These are phyloP conservation scores for Apogon talboti DNA, from an alignment of 2,797 vertebrate species.

Conservation along the genomic window DNA sequence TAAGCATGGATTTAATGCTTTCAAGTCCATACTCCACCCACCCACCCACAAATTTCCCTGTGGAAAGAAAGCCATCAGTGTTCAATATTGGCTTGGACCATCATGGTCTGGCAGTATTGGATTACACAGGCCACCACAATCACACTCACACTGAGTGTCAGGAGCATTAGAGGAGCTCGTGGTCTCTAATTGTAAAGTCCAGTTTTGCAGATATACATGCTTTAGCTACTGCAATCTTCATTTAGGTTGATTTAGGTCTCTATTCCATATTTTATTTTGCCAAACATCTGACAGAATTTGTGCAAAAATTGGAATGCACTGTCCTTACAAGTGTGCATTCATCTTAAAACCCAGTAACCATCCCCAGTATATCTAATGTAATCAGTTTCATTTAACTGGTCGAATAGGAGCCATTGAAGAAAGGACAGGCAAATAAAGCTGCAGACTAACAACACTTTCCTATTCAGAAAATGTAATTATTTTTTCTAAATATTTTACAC, in stretches of 20 bases:
- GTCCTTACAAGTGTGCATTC: background rate
- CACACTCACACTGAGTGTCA: constrained; percentile 50
- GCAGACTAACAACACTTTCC: background rate
- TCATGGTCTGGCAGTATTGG: constrained; percentile 59
- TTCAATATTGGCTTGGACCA: constrained; percentile 49
- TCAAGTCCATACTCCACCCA: constrained; percentile 61
- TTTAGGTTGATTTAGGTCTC: background rate
- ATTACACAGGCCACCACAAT: constrained; percentile 69
- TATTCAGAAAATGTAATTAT: background rate
- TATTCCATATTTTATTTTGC: background rate
- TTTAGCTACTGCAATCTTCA: constrained; percentile 4
- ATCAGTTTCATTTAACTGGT: constrained; percentile 17
- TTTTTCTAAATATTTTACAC: background rate
- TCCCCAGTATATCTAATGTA: constrained; percentile 13
- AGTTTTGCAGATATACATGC: constrained; percentile 1
- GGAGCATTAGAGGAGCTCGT: constrained; percentile 38
- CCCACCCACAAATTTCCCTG: constrained; percentile 50
- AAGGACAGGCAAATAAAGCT: background rate
- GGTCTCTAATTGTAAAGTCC: constrained; percentile 37
- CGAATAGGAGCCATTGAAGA: background rate
- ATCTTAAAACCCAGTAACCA: constrained; percentile 2
- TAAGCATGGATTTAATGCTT: constrained; percentile 64
- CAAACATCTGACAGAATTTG: background rate
- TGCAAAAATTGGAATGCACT: background rate
- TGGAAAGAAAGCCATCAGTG: constrained; percentile 67